Conservation (phyloP, 2,888 invertebrate species). For the Gibbula magus region DNA sequence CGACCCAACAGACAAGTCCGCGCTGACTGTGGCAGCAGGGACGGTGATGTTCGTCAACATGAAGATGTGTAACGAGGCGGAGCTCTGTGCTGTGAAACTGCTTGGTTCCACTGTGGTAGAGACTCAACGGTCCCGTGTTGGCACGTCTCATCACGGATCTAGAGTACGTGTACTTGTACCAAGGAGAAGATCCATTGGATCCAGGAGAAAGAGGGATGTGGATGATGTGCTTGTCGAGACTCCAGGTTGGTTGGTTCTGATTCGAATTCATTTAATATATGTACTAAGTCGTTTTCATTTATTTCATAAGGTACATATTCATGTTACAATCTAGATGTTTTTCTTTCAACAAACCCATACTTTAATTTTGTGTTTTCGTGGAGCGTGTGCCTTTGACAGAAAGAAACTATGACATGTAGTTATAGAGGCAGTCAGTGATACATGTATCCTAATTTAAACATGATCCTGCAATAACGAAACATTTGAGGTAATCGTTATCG, state of each 20-base stretch:
- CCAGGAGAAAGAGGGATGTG: slow-evolving; percentile 22
- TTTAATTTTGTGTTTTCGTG: too few species aligned
- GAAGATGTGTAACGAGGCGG: slow-evolving; percentile 51
- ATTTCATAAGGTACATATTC: too few species aligned
- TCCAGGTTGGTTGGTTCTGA: not conserved
- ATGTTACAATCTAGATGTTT: too few species aligned
- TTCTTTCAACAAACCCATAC: too few species aligned
- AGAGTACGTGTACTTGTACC: slow-evolving; percentile 17
- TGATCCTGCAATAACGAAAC: too few species aligned
- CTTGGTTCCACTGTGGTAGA: slow-evolving; percentile 45
- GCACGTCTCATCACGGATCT: slow-evolving; percentile 42
- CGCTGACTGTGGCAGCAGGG: slow-evolving; percentile 53
- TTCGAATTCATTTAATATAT: too few species aligned
- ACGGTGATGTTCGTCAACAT: slow-evolving; percentile 49
- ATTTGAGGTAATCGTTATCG: too few species aligned
- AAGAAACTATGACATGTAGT: too few species aligned
- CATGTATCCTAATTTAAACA: too few species aligned
- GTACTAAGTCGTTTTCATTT: too few species aligned
- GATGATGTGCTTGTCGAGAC: slow-evolving; percentile 33
- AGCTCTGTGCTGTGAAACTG: slow-evolving; percentile 45
- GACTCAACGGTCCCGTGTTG: slow-evolving; percentile 31
- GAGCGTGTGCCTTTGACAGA: too few species aligned
- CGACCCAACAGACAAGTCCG: not conserved
- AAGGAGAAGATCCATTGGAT: not conserved
- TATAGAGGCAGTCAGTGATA: too few species aligned